A percentile compares a stretch with the other conserved stretches of the same genome.
phyloP scores from a whole-genome alignment of 2,797 vertebrate species.

The Spondyliosoma cantharus region DNA sequence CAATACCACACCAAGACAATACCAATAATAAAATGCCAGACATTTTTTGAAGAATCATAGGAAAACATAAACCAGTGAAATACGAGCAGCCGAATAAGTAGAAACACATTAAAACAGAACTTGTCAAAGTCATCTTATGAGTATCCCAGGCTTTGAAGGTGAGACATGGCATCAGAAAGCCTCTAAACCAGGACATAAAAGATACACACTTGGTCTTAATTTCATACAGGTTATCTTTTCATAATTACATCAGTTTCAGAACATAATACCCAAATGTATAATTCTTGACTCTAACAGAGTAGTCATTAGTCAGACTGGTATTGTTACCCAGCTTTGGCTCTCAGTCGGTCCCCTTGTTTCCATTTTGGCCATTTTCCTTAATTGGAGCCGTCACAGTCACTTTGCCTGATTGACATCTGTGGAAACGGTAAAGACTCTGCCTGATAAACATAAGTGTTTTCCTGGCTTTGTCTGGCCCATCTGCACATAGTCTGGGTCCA shows the following conservation, averaged over 20 bases:
- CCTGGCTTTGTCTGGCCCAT: conserved; percentile 66
- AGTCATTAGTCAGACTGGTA: conserved; percentile 14
- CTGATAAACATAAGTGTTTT: conserved; percentile 76
- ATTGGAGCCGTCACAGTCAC: conserved; percentile 81
- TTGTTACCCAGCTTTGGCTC: conserved; percentile 33
- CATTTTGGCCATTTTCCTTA: conserved; percentile 72
- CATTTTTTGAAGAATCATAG: conserved; percentile 25
- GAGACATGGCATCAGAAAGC: not conserved
- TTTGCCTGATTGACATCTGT: conserved; percentile 82
- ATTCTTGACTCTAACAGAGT: not conserved
- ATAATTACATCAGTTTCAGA: not conserved
- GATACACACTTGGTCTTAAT: not conserved
- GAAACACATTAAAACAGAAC: conserved; percentile 13
- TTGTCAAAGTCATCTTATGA: not conserved
- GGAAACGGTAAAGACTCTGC: conserved; percentile 75
- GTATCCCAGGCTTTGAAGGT: not conserved
- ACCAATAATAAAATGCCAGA: conserved; percentile 27
- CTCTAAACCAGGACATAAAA: not conserved
- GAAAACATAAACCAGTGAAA: conserved; percentile 17
- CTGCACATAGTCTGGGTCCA: conserved; percentile 62
- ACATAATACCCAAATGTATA: conserved; percentile 1
- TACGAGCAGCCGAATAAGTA: conserved; percentile 4
- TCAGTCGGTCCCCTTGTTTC: conserved; percentile 70
- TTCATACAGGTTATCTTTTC: no score
- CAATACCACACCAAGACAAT: conserved; percentile 17